A percentile compares a stretch with the other conserved stretches of the same genome.
Conservation (phyloP, 2,888 invertebrate species). For the Leucophora obtusa region DNA sequence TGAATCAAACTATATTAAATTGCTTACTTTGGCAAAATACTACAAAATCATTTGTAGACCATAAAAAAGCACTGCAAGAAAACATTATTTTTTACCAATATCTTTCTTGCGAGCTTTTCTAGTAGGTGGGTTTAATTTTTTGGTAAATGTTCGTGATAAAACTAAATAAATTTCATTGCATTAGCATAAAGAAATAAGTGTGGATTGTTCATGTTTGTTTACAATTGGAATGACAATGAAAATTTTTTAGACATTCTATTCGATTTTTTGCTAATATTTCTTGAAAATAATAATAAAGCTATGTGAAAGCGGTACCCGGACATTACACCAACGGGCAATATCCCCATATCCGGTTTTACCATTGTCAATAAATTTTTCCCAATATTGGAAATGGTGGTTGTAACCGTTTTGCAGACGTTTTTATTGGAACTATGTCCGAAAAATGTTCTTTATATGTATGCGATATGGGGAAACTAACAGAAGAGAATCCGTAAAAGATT, state of each 20-base stretch:
- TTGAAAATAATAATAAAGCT: background rate
- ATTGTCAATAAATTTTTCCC: no score
- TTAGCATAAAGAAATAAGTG: slow-evolving; percentile 27
- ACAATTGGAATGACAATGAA: slow-evolving; percentile 59
- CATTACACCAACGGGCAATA: no score
- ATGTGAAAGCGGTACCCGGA: no score
- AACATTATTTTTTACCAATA: background rate
- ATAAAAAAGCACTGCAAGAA: background rate
- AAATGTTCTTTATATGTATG: no score
- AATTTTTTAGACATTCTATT: slow-evolving; percentile 3
- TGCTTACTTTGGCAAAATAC: slow-evolving; percentile 56
- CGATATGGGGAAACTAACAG: no score
- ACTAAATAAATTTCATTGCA: background rate
- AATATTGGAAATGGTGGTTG: no score
- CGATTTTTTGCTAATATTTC: background rate
- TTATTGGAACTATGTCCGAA: no score
- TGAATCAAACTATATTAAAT: slow-evolving; percentile 59
- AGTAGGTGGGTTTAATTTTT: background rate
- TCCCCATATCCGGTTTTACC: no score
- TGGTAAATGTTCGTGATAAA: background rate
- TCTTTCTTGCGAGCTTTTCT: background rate
- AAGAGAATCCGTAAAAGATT: no score
- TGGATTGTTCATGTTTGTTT: slow-evolving; percentile 54
- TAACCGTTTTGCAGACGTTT: no score
- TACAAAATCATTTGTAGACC: slow-evolving; percentile 13